Evolutionary conservation across 2,113 vertebrate genomes (phyloP), one percentile per base, ranked within the genome.

Genomic region (Phaethornis superciliosus): DNA sequence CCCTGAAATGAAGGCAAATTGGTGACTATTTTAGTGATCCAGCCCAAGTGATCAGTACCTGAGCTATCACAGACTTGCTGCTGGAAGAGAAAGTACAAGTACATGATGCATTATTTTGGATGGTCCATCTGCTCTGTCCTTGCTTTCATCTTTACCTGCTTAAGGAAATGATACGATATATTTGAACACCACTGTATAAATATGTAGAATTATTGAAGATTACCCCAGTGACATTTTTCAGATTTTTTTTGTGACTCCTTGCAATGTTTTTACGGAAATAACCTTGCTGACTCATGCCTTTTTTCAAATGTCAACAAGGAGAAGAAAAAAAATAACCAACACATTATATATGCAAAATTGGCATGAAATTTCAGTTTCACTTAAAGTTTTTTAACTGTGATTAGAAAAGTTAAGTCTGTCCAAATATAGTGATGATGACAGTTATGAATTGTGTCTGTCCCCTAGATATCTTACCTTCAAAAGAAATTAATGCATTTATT

Each of bases 401-500:
- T 82, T 69, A 40, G 12, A 65, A 37, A 88, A 79, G 27, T 62
- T 70, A 46, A 63, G 3, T 69, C 37, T 62, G 56, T 64, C 89
- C 65, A 90, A 85, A 49, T 62, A 54, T 4, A 63, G 14, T 32
- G 83, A 60, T 75, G 9, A 55, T 81, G 26, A 37, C 89, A 95
- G 35, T n/a, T 85, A 79, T 7, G 24, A 68, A 90, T 93, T 89
- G 68, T 12, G 40, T 71, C 83, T 91, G 49, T 82, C 47, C n/a
- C 28, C 24, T 58, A 95, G 96, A 78, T 51, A 17, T 60, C 81
- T 56, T 93, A 59, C 70, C 69, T 58, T 76, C 0, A 0, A 81
- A 62, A 75, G 30, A 82, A 94, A 85, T 91, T 63, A 89, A 83
- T 70, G 26, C 40, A 62, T 86, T 97, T 95, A 54, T 95, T 56